phyloP scores from a whole-genome alignment of 2,113 vertebrate genomes.

The Pao palembangensis region DNA sequence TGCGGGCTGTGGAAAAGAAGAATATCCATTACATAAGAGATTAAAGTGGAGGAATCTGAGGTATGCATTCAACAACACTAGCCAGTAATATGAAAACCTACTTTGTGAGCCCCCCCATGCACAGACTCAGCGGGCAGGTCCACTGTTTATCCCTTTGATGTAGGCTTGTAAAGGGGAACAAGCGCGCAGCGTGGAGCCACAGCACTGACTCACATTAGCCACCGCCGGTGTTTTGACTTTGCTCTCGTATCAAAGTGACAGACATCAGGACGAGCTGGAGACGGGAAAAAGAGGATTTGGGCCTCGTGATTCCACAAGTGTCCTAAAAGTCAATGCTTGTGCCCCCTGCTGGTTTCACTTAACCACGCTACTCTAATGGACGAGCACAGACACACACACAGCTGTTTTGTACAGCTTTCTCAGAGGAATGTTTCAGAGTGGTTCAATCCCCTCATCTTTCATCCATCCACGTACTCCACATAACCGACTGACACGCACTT shows the following conservation, averaged over 20 bases:
- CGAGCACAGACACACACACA: not conserved
- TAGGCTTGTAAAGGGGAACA: slow-evolving; percentile 46
- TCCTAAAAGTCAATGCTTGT: slow-evolving; percentile 9
- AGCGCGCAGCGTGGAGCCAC: slow-evolving; percentile 22
- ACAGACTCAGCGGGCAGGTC: slow-evolving; percentile 27
- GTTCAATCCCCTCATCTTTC: slow-evolving; percentile 23
- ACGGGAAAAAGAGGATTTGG: slow-evolving; percentile 14
- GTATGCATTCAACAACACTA: slow-evolving; percentile 62
- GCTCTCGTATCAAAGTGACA: slow-evolving; percentile 6
- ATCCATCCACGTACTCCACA: slow-evolving; percentile 61
- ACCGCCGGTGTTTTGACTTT: slow-evolving; percentile 42
- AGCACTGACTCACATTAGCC: slow-evolving; percentile 33
- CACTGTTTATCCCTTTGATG: slow-evolving; percentile 56
- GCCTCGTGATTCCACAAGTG: slow-evolving; percentile 8
- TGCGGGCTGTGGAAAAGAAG: slow-evolving; percentile 52
- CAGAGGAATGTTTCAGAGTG: not conserved
- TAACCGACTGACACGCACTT: slow-evolving; percentile 46
- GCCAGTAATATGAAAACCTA: slow-evolving; percentile 59
- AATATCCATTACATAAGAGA: slow-evolving; percentile 75
- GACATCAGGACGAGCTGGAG: slow-evolving; percentile 7
- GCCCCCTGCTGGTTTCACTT: slow-evolving; percentile 32
- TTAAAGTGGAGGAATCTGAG: slow-evolving; percentile 70
- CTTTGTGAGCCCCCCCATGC: slow-evolving; percentile 36
- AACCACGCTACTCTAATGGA: not conserved
- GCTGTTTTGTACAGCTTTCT: not conserved